Base-by-base conservation (phyloP, 1,140 invertebrate genomes). In the Drosophila burlai region DNA sequence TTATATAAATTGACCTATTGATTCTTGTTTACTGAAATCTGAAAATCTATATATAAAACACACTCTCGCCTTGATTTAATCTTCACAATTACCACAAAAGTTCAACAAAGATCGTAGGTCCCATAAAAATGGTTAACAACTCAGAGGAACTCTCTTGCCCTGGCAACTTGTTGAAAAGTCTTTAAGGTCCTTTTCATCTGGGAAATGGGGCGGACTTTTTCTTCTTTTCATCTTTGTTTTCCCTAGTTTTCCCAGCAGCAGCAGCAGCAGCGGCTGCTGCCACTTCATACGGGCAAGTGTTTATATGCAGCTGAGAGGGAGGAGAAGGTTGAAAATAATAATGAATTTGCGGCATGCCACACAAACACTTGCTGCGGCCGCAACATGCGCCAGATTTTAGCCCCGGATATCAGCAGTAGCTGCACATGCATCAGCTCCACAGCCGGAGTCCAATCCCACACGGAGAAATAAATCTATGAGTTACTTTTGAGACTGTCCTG, bases 261-360 rank as follows among this genome's bases (percentile, higher is more conserved):
- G 54, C 63, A 65, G 69, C 64, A 52, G 71, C 71, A 38, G 74
- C 71, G 60, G 55, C 67, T 62, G 67, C 67, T 59, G 71, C 71
- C 79, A 72, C 80, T 77, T 68, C 55, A 77, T 77, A 43, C 45
- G 62, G 57, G 18, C 18, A 42, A 66, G 72, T 66, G 52, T 76
- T 73, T 73, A 73, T 73, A 65, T 45, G 72, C 58, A 68, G 31
- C 67, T 63, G 73, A 42, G 15, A 31, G 42, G 21, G 49, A 5
- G 36, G 54, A 26, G 46, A 21, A 57, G 43, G 65, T 50, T 58
- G 62, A 76, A 90, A 89, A 89, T 85, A 89, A 85, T 89, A 89
- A 89, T 89, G 85, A 90, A 89, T 89, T 82, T 90, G 85, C 67
- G 85, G 85, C 69, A 85, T 84, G 85, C 81, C 85, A 73, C 81